Percentiles rank a stretch among this genome's conserved stretches.
These are phyloP conservation scores for Helostoma temminkii DNA, from an alignment of 2,797 vertebrate species.

Conservation along the genomic window DNA sequence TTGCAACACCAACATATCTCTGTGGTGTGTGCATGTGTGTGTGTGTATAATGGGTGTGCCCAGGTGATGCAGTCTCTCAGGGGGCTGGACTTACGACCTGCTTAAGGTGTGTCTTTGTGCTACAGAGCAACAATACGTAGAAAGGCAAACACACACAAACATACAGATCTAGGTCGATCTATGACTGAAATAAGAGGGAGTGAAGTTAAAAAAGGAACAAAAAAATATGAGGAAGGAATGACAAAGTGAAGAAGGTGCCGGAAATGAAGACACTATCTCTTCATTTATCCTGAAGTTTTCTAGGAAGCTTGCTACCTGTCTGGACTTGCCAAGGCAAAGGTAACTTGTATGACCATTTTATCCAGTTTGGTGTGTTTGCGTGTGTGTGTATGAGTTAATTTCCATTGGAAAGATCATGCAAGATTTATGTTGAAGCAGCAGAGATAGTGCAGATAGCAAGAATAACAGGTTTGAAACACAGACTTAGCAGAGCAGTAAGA, in stretches of 20 bases:
- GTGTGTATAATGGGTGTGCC: conserved; percentile 76
- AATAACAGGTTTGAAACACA: conserved; percentile 48
- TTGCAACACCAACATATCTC: not conserved
- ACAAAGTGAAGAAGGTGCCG: conserved; percentile 65
- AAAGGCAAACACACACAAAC: conserved; percentile 30
- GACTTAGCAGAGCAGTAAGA: not conserved
- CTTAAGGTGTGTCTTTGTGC: conserved; percentile 79
- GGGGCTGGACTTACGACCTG: conserved; percentile 74
- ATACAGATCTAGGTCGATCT: conserved; percentile 29
- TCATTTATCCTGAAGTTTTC: conserved; percentile 73
- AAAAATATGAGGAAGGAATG: not conserved
- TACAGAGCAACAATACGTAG: conserved; percentile 13
- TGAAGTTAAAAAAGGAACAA: conserved; percentile 15
- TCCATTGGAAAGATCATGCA: conserved; percentile 22
- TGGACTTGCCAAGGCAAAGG: conserved; percentile 78
- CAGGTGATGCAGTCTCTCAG: conserved; percentile 55
- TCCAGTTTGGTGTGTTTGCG: not conserved
- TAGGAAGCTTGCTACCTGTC: conserved; percentile 82
- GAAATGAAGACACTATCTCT: conserved; percentile 43
- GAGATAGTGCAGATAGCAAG: conserved; percentile 14
- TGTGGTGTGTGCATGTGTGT: conserved; percentile 42
- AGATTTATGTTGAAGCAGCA: conserved; percentile 17
- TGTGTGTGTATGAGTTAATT: conserved; percentile 4
- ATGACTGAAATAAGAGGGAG: not conserved
- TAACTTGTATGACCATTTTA: conserved; percentile 55